Evolutionary conservation across 1,140 invertebrate genomes (phyloP).

Genomic region (Zaprionus ghesquierei): DNA sequence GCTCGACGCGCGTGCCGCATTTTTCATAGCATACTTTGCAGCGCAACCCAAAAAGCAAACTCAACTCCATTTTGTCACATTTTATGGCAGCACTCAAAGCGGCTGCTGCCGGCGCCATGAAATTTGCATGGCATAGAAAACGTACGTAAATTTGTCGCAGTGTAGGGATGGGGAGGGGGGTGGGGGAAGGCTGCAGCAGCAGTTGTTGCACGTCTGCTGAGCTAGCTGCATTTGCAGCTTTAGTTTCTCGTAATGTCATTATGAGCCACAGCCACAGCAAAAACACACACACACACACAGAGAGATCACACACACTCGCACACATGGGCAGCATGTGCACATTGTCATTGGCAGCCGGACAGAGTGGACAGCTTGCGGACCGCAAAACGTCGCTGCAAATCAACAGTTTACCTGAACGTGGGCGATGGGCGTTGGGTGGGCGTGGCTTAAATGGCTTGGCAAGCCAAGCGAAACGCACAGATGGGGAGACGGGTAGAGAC

Average conservation of each 20-base stretch:
- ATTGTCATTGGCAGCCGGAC: constrained; percentile 25
- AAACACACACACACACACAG: background rate
- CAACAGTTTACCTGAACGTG: constrained; percentile 73
- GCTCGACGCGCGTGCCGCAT: constrained; percentile 9
- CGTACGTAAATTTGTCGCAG: constrained; percentile 20
- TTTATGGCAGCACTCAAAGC: constrained; percentile 54
- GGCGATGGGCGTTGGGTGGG: constrained; percentile 15
- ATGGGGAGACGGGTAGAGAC: too few species aligned
- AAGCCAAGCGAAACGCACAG: constrained; percentile 51
- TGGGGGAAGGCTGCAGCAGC: background rate
- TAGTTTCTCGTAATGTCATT: constrained; percentile 36
- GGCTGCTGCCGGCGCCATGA: constrained; percentile 31
- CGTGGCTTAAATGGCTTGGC: constrained; percentile 63
- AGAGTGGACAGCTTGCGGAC: background rate
- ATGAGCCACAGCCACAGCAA: constrained; percentile 6
- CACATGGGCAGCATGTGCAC: constrained; percentile 1
- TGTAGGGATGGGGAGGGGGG: background rate
- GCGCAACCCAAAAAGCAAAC: constrained; percentile 37
- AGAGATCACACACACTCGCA: background rate
- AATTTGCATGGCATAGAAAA: constrained; percentile 56
- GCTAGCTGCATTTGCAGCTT: constrained; percentile 25
- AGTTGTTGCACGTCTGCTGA: constrained; percentile 17
- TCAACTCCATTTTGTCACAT: constrained; percentile 50
- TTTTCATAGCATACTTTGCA: constrained; percentile 49
- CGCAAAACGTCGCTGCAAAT: constrained; percentile 60